Base-by-base conservation (phyloP, 2,888 invertebrate species). In the Lagria hirta region DNA sequence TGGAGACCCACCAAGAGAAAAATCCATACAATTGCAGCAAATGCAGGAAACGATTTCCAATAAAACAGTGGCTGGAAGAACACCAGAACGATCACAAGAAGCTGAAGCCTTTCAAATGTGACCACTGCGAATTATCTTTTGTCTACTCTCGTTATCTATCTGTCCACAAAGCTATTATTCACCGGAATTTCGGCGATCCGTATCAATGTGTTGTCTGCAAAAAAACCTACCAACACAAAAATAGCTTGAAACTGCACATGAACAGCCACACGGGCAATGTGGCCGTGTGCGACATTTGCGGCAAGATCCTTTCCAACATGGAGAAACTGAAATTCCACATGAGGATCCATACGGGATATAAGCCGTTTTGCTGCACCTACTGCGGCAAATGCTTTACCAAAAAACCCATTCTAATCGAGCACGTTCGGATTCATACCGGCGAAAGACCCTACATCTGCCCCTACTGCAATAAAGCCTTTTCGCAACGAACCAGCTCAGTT, bases 401-500 rank as follows among this genome's bases (percentile, higher is more conserved):
- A 40, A 70, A 68, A 48, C 67, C 69, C 7, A 67, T 68, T 36
- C 53, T 70, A 38, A 66, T 66, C 24, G 69, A 68, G 41, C 71
- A 71, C 49, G 64, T 68, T 17, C 51, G 70, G 15, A 67, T 69
- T 10, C 71, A 71, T 35, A 71, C 69, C 3, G 70, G 70, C 2
- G 70, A 68, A 44, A 61, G 66, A 29, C 71, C 71, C 2, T 70
- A 70, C 47, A 58, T 62, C n/a, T 82, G 81, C 65, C 73, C 78
- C 48, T 75, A 76, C 64, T 82, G 81, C 67, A 75, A 75, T 17
- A 81, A 81, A 67, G 78, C 77, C 7, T 82, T 81, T 71, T 77
- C 77, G 16, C 81, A 81, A 68, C 71, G 80, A 8, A 79, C 80
- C 51, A 81, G 81, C 49, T 74, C 82, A 49, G 80, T 80, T 48